phyloP scores from a whole-genome alignment of 2,888 invertebrate genomes.

The Pachydiplax longipennis region DNA sequence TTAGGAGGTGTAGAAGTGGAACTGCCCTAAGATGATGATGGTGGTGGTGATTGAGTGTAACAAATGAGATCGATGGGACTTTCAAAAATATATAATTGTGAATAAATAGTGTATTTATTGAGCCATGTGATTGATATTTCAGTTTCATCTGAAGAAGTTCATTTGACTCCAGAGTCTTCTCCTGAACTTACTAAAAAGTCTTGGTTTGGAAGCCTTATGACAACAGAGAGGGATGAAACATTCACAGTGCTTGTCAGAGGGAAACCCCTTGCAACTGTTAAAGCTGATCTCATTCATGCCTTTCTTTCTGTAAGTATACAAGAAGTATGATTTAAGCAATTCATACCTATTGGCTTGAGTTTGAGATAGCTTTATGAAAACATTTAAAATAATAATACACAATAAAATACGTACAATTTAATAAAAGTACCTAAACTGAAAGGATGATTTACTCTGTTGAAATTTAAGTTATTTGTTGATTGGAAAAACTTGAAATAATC shows the following conservation, averaged over 20 bases:
- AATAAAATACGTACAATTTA: no score
- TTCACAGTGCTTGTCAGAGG: constrained; percentile 97
- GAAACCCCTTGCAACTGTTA: constrained; percentile 94
- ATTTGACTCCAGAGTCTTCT: constrained; percentile 93
- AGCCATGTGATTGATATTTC: constrained; percentile 50
- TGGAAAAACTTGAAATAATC: no score
- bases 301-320: constrained; percentile 88
- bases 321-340: neutral
- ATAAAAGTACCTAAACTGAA: no score
- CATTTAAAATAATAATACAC: neutral
- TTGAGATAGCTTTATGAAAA: neutral
- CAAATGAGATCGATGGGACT: no score
- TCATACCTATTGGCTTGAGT: neutral
- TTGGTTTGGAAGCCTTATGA: constrained; percentile 98
- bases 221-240: constrained; percentile 96
- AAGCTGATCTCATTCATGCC: constrained; percentile 97
- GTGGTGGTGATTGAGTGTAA: no score
- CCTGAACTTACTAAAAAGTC: constrained; percentile 97
- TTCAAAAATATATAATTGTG: no score
- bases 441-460: no score
- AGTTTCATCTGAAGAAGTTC: constrained; percentile 90
- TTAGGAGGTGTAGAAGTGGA: no score
- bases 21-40: no score
- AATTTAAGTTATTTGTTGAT: no score
- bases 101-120: no score